Percentiles rank a stretch among this genome's conserved stretches.
Evolutionary conservation across 2,113 vertebrate genomes (phyloP).

Genomic region (Ciconia maguari): DNA sequence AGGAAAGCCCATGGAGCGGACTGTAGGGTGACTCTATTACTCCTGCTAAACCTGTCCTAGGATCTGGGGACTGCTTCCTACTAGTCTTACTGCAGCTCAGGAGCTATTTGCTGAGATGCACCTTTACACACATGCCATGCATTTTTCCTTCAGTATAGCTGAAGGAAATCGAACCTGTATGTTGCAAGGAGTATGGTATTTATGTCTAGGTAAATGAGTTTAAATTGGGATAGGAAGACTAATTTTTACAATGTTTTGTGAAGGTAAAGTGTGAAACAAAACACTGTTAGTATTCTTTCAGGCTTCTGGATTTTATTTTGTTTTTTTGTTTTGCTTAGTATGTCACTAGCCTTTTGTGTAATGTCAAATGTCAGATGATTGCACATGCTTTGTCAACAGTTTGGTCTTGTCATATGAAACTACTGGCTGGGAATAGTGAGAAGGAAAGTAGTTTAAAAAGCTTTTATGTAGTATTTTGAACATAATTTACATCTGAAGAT

Average conservation of each 20-base stretch:
- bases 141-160: background rate
- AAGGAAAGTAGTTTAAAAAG: background rate
- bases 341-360: background rate
- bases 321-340: background rate
- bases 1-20: background rate
- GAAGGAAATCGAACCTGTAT: fast-evolving
- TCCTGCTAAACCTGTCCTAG: background rate
- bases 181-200: fast-evolving
- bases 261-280: background rate
- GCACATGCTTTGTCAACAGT: background rate
- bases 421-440: background rate
- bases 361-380: background rate
- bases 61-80: background rate
- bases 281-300: background rate
- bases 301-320: background rate
- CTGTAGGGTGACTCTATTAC: background rate
- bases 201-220: background rate
- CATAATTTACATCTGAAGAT: background rate
- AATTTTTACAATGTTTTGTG: background rate
- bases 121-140: background rate
- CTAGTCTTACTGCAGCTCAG: fast-evolving
- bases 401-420: background rate
- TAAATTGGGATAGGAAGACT: background rate
- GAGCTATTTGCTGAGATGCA: background rate
- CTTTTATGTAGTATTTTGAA: background rate